Evolutionary conservation across 2,113 vertebrate genomes (phyloP).

Genomic region (Pangasianodon gigas): DNA sequence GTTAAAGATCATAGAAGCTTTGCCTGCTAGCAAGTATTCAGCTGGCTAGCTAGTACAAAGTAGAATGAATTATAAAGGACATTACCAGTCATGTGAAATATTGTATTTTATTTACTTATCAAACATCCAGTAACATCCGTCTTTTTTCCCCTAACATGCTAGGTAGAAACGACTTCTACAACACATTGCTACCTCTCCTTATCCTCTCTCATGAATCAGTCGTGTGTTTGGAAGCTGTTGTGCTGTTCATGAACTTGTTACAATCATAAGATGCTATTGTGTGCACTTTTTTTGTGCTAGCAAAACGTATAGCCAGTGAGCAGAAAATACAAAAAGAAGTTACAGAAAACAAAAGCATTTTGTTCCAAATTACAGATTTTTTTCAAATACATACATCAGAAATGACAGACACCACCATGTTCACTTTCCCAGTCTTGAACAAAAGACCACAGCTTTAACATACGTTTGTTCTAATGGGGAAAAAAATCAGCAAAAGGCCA

Average conservation of each 20-base stretch:
- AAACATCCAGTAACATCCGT: no score
- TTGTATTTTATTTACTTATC: no score
- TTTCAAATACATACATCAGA: not conserved
- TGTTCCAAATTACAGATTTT: not conserved
- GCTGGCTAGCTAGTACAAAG: not conserved
- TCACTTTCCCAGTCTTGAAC: not conserved
- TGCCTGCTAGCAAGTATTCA: not conserved
- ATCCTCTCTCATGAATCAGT: not conserved
- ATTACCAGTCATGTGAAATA: no score
- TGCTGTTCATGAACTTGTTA: no score
- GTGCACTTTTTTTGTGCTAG: no score
- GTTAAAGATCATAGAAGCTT: not conserved
- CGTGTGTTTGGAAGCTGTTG: not conserved
- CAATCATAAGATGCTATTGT: no score
- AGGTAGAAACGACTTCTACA: no score
- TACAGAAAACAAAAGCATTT: not conserved
- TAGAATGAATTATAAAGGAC: no score
- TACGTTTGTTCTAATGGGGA: not conserved
- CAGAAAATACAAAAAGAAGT: not conserved
- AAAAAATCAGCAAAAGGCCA: slow-evolving; percentile 30
- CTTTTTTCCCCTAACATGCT: no score
- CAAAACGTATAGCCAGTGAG: no score
- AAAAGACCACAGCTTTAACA: not conserved
- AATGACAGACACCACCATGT: not conserved
- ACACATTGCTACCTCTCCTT: no score